These are phyloP conservation scores for Caenorhabditis elegans DNA, from an alignment of 1,140 invertebrate genomes.

Conservation along the genomic window DNA sequence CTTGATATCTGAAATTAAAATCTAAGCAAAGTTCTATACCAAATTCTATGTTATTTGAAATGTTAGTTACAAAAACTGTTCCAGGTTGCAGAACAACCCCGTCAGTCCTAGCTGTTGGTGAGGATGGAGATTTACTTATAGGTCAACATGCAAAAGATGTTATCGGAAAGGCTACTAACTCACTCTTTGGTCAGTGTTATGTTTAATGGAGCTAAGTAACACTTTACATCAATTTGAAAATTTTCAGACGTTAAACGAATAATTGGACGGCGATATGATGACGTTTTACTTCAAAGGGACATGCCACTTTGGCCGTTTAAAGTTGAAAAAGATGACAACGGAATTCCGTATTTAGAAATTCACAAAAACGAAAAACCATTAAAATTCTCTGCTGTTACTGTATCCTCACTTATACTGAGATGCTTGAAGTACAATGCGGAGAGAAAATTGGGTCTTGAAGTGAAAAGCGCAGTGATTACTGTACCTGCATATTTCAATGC, in stretches of 20 bases:
- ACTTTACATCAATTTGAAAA: no score
- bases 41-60: background rate
- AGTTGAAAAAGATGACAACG: conserved; percentile 39
- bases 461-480: conserved; percentile 68
- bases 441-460: conserved; percentile 60
- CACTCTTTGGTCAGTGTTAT: background rate
- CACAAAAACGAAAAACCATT: conserved; percentile 52
- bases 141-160: conserved; percentile 11
- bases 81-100: background rate
- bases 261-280: conserved; percentile 73
- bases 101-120: background rate
- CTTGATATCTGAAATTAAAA: no score
- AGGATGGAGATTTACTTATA: background rate
- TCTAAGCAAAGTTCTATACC: no score
- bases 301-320: conserved; percentile 78
- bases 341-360: conserved; percentile 60
- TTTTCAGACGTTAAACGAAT: conserved; percentile 73
- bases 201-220: background rate
- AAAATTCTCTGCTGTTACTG: conserved; percentile 65
- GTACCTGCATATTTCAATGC: conserved; percentile 69
- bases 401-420: conserved; percentile 65
- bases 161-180: background rate
- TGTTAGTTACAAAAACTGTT: background rate
- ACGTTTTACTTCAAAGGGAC: conserved; percentile 74
- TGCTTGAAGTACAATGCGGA: conserved; percentile 67